Base-by-base conservation (phyloP, 2,113 vertebrate species). In the Perognathus longimembris region DNA sequence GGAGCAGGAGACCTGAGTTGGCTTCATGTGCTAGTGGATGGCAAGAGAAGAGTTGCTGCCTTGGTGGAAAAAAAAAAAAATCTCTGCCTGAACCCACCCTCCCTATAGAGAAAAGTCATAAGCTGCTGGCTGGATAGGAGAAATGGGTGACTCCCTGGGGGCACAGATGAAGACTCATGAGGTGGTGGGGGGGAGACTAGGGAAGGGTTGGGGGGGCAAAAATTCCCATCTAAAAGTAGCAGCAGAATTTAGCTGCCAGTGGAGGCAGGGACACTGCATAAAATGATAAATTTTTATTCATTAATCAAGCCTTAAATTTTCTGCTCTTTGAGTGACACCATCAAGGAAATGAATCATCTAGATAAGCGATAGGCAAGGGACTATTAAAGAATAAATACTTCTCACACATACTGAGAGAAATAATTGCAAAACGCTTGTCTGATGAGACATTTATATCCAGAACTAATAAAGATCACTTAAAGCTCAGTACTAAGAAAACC, bases 391-490 rank as follows among this genome's bases (percentile, higher is more conserved):
- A 61, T 61, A 61, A 61, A 61, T 61, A 61, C 24, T 61, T 21
- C 59, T 61, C 59, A 21, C 1, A 64, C 73, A 64, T 22, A 76
- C 17, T 69, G n/a, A 34, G 59, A 80, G 34, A 85, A 85, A 82
- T 77, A 78, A 88, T 73, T 88, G 45, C 30, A 85, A 88, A 92
- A 85, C 8, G 54, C 11, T 42, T 32, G 20, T 76, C 73, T 86
- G 75, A 70, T 36, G 40, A 87, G 77, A 18, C 3, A 26, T 64
- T 76, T 80, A 61, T 24, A 80, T 10, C 42, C 32, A 67, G 22
- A 75, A 89, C 85, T 70, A 81, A 61, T 24, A 81, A 84, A 80
- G 20, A 93, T 84, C 5, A 40, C n/a, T 88, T 36, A 84, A 79
- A 80, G 26, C 11, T 71, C 22, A 88, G 74, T 36, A 57, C 36